Conservation (phyloP, 2,113 vertebrate genomes). For the Melanotaenia duboulayi region DNA sequence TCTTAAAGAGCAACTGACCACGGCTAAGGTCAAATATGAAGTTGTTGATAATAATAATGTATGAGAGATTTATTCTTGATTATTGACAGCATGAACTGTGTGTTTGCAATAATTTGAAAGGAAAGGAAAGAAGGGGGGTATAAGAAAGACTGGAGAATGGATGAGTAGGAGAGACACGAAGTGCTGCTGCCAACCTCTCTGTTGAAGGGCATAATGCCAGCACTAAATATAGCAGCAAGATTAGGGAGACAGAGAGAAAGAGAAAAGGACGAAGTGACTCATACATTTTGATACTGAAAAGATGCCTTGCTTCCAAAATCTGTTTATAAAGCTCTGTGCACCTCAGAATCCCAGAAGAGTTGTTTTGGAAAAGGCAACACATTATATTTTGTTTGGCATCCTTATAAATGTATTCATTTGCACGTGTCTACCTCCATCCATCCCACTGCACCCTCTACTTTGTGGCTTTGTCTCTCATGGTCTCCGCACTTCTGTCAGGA, state of each 20-base stretch:
- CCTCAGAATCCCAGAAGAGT: not conserved
- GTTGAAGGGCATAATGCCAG: constrained; percentile 76
- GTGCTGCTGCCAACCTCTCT: constrained; percentile 74
- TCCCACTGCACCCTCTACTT: not conserved
- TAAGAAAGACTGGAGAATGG: not conserved
- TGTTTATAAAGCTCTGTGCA: constrained; percentile 19
- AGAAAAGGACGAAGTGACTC: constrained; percentile 71
- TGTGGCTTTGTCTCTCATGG: constrained; percentile 25
- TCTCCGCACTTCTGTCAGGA: constrained; percentile 74
- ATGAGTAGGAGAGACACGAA: constrained; percentile 41
- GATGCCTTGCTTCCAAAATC: constrained; percentile 45
- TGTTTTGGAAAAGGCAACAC: not conserved
- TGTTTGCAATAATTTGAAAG: not conserved
- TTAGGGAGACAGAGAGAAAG: constrained; percentile 66
- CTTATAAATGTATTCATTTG: not conserved
- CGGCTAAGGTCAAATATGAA: not conserved
- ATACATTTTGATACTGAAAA: constrained; percentile 63
- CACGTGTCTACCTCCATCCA: not conserved
- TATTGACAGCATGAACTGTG: constrained; percentile 1
- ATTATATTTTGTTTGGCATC: not conserved
- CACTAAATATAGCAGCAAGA: constrained; percentile 83
- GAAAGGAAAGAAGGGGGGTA: not conserved
- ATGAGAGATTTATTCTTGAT: constrained; percentile 10
- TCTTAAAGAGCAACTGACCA: not conserved
- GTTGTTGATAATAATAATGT: not conserved